Base-by-base conservation (phyloP, 2,888 invertebrate species). In the Patella pellucida region DNA sequence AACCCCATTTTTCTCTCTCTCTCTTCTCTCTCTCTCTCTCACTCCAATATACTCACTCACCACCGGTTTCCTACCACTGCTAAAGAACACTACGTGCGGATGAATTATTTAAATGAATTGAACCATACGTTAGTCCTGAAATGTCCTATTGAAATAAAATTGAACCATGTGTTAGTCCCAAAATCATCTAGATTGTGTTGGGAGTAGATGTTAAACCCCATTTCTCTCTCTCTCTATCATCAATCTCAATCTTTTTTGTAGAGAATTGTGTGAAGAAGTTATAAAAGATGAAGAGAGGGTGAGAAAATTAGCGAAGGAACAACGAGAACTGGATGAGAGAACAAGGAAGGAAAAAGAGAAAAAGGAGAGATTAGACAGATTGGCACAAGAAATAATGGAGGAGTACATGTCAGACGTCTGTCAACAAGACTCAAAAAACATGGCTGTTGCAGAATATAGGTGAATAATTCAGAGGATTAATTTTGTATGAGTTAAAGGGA, bases 381-480 rank as follows among this genome's bases (percentile, higher is more conserved):
- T 80, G 19, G 78, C 83, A 11, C 77, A 69, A 9, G 70, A 75
- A 11, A 31, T 83, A 14, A 73, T 79, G n/a, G 78, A 78, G 41
- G 81, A 81, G 7, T 68, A 84, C 19, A 62, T 85, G 7, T 72
- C 81, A 23, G 84, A 83, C 23, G 75, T 83, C 16, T 69, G 84
- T 16, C 68, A 80, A 23, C 81, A 82, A 52, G 84, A 86, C 71
- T 71, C 74, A 0, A 54, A 76, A 3, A 79, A 79, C 41, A 69
- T 84, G 19, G 83, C 82, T 14, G 78, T 78, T 4, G 77, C 76
- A 52, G 81, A 84, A 79, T 77, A 84, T 54, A 82, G 83, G 86
- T 85, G 73, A 31, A 71, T 27, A 15, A 54, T 72, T 11, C 56
- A 68, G 19, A 41, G 7, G 41, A 41, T 41, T 3, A 0, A 41